A percentile compares a stretch with the other conserved stretches of the same genome.
phyloP scores from a whole-genome alignment of 2,797 vertebrate genomes.

The Poeciliopsis gracilis region DNA sequence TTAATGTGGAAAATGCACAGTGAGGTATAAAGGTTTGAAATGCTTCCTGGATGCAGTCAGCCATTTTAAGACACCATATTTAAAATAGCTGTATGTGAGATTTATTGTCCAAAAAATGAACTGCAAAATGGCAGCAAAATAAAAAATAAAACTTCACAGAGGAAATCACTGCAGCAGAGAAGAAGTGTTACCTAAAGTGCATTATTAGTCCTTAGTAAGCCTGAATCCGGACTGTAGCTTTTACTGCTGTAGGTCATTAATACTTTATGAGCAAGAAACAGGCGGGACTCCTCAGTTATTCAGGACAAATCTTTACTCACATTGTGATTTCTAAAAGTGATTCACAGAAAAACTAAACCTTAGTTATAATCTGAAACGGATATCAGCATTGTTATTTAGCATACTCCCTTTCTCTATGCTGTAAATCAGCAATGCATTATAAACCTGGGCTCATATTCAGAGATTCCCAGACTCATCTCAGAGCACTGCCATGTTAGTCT shows the following conservation, averaged over 20 bases:
- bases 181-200: background rate
- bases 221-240: background rate
- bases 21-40: conserved; percentile 20
- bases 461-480: too few species aligned
- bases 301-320: background rate
- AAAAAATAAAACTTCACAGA: background rate
- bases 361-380: background rate
- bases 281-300: background rate
- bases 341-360: background rate
- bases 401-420: background rate
- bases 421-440: background rate
- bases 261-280: background rate
- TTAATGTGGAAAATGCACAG: conserved; percentile 59
- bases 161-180: background rate
- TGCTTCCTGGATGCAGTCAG: conserved; percentile 29
- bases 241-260: background rate
- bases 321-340: background rate
- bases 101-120: background rate
- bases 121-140: background rate
- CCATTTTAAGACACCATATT: conserved; percentile 31
- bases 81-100: conserved; percentile 10
- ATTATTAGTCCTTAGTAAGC: background rate
- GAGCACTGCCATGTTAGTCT: too few species aligned
- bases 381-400: background rate
- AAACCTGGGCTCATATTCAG: background rate